Evolutionary conservation across 2,888 invertebrate genomes (phyloP), one percentile per base, ranked within the genome.

Genomic region (Minunthozetes semirufus): DNA sequence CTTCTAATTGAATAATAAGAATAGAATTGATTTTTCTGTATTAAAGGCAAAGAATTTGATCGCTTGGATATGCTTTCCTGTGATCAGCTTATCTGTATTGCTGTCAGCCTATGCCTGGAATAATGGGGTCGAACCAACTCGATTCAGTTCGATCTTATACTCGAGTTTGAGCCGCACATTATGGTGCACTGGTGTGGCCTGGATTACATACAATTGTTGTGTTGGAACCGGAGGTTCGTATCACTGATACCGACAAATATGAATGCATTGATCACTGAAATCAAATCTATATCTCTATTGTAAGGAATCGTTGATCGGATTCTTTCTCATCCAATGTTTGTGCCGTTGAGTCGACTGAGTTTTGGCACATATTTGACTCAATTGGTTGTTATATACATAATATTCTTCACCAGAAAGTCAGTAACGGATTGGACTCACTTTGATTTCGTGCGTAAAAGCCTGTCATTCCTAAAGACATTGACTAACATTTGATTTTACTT

Each of bases 151-250:
- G 29, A 22, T 68, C 1, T 42, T 68, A 22, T 68, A 68, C 33
- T 68, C 68, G 11, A 68, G 68, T 42, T 19, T 42, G 2, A 76
- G 76, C n/a, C 33, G 77, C 22, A 78, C 75, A 2, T 76, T 76
- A 13, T 78, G 78, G 78, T 76, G 76, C 19, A 66, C 77, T 0
- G 78, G 77, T 15, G 42, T 78, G 19, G 72, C 77, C 17, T 78
- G 78, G 78, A 76, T 78, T 25, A 76, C 77, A 8, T 71, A 76
- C n/a, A 74, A 76, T 19, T 78, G 78, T 68, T 76, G 74, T 8
- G 71, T 75, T 22, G 78, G 77, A 29, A 75, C 75, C 46, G 78
- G 78, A 76, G 77, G 78, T 78, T 11, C n/a, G 13, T 29, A 61
- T 61, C 6, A 59, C 27, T 13, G 13, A 19, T 22, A 56, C n/a